phyloP scores from a whole-genome alignment of 2,113 vertebrate genomes.

The Genyomyrus donnyi region DNA sequence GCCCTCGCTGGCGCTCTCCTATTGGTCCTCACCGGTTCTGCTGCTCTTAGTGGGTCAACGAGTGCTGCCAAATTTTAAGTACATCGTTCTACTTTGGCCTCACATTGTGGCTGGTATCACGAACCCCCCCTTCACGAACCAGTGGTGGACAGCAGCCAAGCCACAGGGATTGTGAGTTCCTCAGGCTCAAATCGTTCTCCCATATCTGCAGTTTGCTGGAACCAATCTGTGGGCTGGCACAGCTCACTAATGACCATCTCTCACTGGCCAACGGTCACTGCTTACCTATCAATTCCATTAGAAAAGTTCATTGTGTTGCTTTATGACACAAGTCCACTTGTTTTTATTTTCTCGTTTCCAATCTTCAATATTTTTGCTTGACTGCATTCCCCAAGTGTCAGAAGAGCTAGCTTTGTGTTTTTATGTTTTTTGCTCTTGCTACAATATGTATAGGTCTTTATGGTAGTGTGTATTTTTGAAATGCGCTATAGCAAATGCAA shows the following conservation, averaged over 20 bases:
- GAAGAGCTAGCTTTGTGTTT: not conserved
- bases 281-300: not conserved
- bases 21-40: not conserved
- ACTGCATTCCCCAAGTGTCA: not conserved
- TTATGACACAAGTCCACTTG: not conserved
- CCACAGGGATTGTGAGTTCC: not conserved
- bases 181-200: not conserved
- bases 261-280: not conserved
- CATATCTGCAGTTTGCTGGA: not conserved
- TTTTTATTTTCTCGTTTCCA: not conserved
- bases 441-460: not conserved
- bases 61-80: conserved; percentile 1
- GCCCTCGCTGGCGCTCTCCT: not conserved
- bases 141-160: not conserved
- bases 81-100: not conserved
- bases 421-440: not conserved
- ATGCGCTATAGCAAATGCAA: not conserved
- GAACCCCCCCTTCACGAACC: not conserved
- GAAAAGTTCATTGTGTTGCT: not conserved
- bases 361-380: not conserved
- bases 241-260: not conserved
- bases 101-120: not conserved
- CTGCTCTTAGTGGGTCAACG: not conserved
- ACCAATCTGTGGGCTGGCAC: not conserved
- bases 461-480: not conserved